Percentiles rank a stretch among this genome's conserved stretches.
Conservation (phyloP, 2,888 invertebrate genomes). For the Apantesis nais region DNA sequence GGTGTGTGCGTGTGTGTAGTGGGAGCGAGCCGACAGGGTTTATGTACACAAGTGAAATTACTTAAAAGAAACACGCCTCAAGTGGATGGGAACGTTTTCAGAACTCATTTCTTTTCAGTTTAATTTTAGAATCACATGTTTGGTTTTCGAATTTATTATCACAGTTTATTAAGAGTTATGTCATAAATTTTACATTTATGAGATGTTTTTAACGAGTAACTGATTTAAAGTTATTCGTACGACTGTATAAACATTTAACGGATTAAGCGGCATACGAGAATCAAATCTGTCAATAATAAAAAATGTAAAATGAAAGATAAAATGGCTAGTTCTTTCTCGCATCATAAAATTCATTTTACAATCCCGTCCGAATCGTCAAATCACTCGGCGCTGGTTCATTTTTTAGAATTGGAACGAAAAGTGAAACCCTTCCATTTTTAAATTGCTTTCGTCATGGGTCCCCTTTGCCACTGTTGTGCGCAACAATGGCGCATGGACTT, state of each 20-base stretch:
- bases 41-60: constrained; percentile 81
- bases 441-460: constrained; percentile 83
- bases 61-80: constrained; percentile 79
- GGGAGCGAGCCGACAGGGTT: constrained; percentile 69
- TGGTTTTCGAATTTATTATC: constrained; percentile 46
- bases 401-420: constrained; percentile 82
- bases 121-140: constrained; percentile 56
- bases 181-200: constrained; percentile 49
- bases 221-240: constrained; percentile 36
- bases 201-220: constrained; percentile 43
- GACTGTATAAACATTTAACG: constrained; percentile 36
- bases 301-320: constrained; percentile 37
- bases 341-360: constrained; percentile 72
- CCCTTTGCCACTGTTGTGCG: constrained; percentile 73
- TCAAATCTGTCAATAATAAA: constrained; percentile 24
- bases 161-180: constrained; percentile 49
- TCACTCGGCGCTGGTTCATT: constrained; percentile 79
- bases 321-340: constrained; percentile 62
- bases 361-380: constrained; percentile 80
- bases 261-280: constrained; percentile 35
- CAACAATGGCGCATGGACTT: constrained; percentile 59
- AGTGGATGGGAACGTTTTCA: constrained; percentile 78
- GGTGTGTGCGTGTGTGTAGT: constrained; percentile 70
- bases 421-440: constrained; percentile 83
- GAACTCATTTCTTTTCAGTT: constrained; percentile 65